Evolutionary conservation across 2,797 vertebrate genomes (phyloP), one percentile per base, ranked within the genome.

Genomic region (Acanthurus leucopareius): DNA sequence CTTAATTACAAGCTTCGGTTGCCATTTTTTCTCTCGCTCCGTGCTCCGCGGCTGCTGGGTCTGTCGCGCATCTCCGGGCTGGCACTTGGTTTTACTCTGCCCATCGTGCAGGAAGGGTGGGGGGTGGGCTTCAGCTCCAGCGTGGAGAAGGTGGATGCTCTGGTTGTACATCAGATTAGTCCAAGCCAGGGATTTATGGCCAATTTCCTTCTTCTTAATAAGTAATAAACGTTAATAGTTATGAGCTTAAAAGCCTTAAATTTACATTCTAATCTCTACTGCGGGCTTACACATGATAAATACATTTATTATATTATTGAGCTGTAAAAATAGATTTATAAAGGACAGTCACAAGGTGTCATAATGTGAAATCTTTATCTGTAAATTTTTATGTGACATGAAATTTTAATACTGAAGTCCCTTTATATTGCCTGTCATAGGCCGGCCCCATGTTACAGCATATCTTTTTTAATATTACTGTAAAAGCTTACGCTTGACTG

Each of bases 71-170:
- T 88, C 85, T 79, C 85, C 4, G 32, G 60, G 60, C 74, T 77
- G 80, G 15, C 59, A 58, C 83, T 82, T 68, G 83, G 51, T 88
- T 84, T 77, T 82, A 73, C 77, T 10, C 74, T 80, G 62, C 49
- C 70, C 10, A 28, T 69, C 42, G 73, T 40, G 76, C 87, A 84
- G 87, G 85, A 82, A 72, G 86, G 89, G 81, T n/a, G 79, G 83
- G 75, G 67, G 42, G 67, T 22, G 76, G 58, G 81, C 80, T 82
- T 65, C 63, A 67, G 58, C 77, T 59, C 1, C 66, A 75, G 77
- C 10, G 11, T 48, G 79, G 52, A 71, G 79, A 61, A 69, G 78
- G 15, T 40, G 65, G 63, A 75, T 80, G 77, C 76, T 85, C 61
- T 81, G 49, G 82, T 77, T 88, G 79, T 81, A 20, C 28, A 64